Conservation (phyloP, 2,888 invertebrate genomes). For the Agonopterix subpropinquella region DNA sequence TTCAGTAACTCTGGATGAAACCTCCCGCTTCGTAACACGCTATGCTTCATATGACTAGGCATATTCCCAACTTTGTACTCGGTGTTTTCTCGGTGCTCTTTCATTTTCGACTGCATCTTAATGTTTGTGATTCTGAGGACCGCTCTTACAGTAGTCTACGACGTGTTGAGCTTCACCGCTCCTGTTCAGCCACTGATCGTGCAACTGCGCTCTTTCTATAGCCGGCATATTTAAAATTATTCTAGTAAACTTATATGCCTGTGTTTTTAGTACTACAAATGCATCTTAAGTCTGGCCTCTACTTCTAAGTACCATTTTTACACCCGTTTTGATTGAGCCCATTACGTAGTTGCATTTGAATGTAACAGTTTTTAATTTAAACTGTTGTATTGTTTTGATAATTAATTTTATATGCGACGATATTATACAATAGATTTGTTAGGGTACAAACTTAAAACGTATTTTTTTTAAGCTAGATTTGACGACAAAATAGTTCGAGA, state of each 20-base stretch:
- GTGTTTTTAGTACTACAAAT: slow-evolving; percentile 31
- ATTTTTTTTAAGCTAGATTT: slow-evolving; percentile 53
- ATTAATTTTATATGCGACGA: slow-evolving; percentile 43
- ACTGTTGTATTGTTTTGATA: slow-evolving; percentile 37
- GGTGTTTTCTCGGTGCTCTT: slow-evolving; percentile 65
- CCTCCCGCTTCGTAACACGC: slow-evolving; percentile 33
- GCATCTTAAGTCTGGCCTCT: slow-evolving; percentile 10
- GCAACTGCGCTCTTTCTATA: background rate
- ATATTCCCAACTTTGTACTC: slow-evolving; percentile 21
- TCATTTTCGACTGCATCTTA: slow-evolving; percentile 32
- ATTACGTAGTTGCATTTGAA: slow-evolving; percentile 18
- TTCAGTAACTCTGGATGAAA: slow-evolving; percentile 79
- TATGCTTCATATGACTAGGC: slow-evolving; percentile 31
- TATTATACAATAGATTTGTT: slow-evolving; percentile 38
- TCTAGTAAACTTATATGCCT: slow-evolving; percentile 5
- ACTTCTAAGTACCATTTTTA: slow-evolving; percentile 14
- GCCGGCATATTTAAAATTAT: background rate
- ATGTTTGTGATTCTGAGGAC: background rate
- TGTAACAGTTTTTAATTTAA: slow-evolving; percentile 26
- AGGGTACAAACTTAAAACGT: slow-evolving; percentile 56
- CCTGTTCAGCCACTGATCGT: background rate
- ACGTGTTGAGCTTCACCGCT: background rate
- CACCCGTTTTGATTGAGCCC: slow-evolving; percentile 11
- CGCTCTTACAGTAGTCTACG: background rate
- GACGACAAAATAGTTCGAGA: slow-evolving; percentile 30